A percentile compares a stretch with the other conserved stretches of the same genome.
phyloP scores from a whole-genome alignment of 1,140 invertebrate species.

The Camponotus pennsylvanicus region DNA sequence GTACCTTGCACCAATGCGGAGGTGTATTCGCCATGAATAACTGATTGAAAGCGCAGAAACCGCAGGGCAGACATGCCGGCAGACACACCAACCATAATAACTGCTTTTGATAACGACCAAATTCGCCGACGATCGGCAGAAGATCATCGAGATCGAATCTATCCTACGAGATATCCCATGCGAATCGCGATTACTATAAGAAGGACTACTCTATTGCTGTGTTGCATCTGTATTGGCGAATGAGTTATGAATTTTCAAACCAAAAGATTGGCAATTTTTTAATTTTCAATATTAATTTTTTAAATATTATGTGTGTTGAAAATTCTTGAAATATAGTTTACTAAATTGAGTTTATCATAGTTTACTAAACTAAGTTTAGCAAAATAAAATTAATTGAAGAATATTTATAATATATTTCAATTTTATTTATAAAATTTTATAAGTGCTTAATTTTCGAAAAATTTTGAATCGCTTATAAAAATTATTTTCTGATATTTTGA shows the following conservation, averaged over 20 bases:
- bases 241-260: not conserved
- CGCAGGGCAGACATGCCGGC: slow-evolving; percentile 95
- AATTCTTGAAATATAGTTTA: not conserved
- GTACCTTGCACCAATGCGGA: slow-evolving; percentile 92
- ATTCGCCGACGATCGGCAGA: slow-evolving; percentile 94
- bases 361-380: no score
- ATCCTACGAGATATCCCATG: slow-evolving; percentile 81
- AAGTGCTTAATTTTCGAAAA: not conserved
- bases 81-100: slow-evolving; percentile 95
- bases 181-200: not conserved
- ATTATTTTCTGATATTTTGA: not conserved
- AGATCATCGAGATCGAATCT: slow-evolving; percentile 93
- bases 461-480: not conserved
- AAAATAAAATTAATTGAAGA: not conserved
- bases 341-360: no score
- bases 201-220: not conserved
- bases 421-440: no score
- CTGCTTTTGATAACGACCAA: slow-evolving; percentile 94
- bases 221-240: not conserved
- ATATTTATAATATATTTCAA: not conserved
- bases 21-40: slow-evolving; percentile 94
- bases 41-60: slow-evolving; percentile 96
- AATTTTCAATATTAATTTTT: slow-evolving; percentile 2
- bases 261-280: not conserved
- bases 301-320: not conserved